Base-by-base conservation (phyloP, 2,113 vertebrate genomes). In the Oreotrochilus melanogaster region DNA sequence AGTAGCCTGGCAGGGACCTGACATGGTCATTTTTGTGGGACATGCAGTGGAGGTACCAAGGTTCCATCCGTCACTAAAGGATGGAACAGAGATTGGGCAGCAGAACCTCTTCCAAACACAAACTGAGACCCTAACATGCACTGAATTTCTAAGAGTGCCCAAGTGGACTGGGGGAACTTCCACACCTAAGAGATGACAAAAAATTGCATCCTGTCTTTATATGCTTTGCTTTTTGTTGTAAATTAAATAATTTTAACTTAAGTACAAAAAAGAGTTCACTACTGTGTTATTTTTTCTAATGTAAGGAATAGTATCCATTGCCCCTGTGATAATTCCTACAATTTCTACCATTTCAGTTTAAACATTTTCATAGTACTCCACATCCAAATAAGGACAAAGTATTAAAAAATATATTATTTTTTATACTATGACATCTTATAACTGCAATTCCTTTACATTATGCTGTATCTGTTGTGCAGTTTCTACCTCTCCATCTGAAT, bases 61-160 rank as follows among this genome's bases (percentile, higher is more conserved):
- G 54, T 8, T 61, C 37, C 48, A 66, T n/a, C 27, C 61, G 35
- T 28, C 57, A 54, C 27, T 14, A 50, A 39, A 66, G 30, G 24
- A 30, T 0, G 1, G 18, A 14, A 18, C 0, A 0, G 30, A 71
- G 28, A 70, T 54, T 27, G 45, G 37, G 43, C 30, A 54, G 19
- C 25, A 66, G 35, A 14, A 70, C 2, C 23, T 57, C 18, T 14
- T 66, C 71, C 35, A 7, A 75, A 45, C 25, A 23, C 7, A 35
- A 65, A 47, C 31, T 4, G 17, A 92, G 57, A 66, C 6, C 17
- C 3, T 13, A 79, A 22, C 22, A 72, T 6, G 2, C 18, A 30
- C 1, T 27, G 5, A 42, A 65, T 48, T 78, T 14, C 51, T n/a
- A 12, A 33, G 43, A 28, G 8, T 51, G 13, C 17, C 47, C 22